Evolutionary conservation across 2,888 invertebrate species (phyloP).

Genomic region (Scaptomyza cyrtandrae): DNA sequence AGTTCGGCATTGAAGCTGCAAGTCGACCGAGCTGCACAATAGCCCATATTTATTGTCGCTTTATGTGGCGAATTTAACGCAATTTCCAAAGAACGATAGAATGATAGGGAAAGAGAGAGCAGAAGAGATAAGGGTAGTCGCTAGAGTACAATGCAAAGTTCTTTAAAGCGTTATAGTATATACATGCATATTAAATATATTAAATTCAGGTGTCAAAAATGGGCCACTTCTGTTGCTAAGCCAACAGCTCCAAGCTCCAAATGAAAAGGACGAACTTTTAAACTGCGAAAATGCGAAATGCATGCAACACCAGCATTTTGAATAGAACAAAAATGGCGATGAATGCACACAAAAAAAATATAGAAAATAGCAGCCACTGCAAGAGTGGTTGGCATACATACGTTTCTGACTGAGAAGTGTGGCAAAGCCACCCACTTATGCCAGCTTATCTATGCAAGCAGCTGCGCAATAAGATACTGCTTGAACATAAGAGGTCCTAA

Average conservation of each 20-base stretch:
- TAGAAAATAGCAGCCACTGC: conserved; percentile 8
- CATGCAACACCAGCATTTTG: conserved; percentile 23
- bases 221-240: conserved; percentile 17
- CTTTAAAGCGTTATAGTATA: conserved; percentile 3
- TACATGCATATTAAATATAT: conserved; percentile 23
- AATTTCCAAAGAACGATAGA: conserved; percentile 37
- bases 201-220: conserved; percentile 34
- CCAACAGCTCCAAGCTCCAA: conserved; percentile 43
- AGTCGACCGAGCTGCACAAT: conserved; percentile 54
- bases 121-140: neutral
- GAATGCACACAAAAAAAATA: conserved; percentile 5
- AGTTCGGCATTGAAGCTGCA: conserved; percentile 52
- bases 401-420: conserved; percentile 15
- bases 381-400: neutral
- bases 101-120: neutral
- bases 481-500: neutral
- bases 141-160: conserved; percentile 6
- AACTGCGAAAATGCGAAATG: conserved; percentile 29
- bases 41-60: conserved; percentile 71
- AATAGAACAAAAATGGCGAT: conserved; percentile 37
- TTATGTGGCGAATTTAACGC: conserved; percentile 71
- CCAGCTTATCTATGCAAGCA: conserved; percentile 6
- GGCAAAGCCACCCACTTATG: conserved; percentile 9
- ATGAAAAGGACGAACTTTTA: conserved; percentile 11
- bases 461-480: neutral